phyloP scores from a whole-genome alignment of 2,797 vertebrate genomes.

The Phoxinus dragarum region DNA sequence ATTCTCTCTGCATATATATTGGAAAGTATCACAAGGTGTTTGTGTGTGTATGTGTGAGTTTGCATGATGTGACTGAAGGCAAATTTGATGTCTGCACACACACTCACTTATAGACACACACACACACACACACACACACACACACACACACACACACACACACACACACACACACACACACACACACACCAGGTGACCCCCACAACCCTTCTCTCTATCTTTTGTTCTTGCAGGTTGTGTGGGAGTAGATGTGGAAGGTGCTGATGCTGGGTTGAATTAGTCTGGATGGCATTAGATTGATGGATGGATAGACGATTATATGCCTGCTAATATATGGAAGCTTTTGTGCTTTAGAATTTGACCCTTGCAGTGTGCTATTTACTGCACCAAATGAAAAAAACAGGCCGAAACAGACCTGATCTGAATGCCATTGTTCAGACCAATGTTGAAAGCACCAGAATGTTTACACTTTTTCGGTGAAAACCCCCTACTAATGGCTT shows the following conservation, averaged over 20 bases:
- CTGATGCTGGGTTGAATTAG: conserved; percentile 1
- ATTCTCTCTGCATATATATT: conserved; percentile 55
- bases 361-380: background rate
- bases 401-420: background rate
- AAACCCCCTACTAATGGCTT: background rate
- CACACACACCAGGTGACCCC: conserved; percentile 11
- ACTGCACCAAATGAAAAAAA: background rate
- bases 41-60: conserved; percentile 25
- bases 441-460: background rate
- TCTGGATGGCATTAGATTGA: conserved; percentile 1
- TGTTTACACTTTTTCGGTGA: background rate
- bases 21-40: conserved; percentile 27
- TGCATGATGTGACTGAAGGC: conserved; percentile 34
- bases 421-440: background rate
- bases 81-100: conserved; percentile 39
- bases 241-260: conserved; percentile 4
- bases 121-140: conserved; percentile 11
- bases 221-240: conserved; percentile 40
- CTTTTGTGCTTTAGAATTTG: background rate
- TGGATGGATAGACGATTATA: conserved; percentile 2
- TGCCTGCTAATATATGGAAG: background rate
- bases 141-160: conserved; percentile 1
- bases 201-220: conserved; percentile 3
- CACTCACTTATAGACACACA: background rate
- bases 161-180: background rate